These are phyloP conservation scores for Labroides dimidiatus DNA, from an alignment of 2,797 vertebrate species.

Conservation along the genomic window DNA sequence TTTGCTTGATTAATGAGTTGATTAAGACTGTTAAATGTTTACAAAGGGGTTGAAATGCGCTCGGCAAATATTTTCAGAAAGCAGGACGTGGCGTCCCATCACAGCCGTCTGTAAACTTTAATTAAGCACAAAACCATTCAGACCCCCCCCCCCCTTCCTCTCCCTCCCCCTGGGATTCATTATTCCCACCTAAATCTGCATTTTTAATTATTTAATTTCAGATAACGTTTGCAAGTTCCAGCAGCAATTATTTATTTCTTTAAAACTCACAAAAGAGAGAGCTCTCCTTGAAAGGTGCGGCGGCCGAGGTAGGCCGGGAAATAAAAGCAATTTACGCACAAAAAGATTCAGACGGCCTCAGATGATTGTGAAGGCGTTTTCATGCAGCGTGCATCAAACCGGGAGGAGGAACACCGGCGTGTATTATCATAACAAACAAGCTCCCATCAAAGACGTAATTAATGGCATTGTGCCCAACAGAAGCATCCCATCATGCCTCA, in stretches of 20 bases:
- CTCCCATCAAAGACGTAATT: conserved; percentile 93
- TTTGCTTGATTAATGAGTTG: conserved; percentile 86
- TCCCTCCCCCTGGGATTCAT: conserved; percentile 79
- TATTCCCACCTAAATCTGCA: conserved; percentile 85
- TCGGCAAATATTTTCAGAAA: conserved; percentile 82
- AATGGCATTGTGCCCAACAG: conserved; percentile 93
- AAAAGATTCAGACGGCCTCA: conserved; percentile 32
- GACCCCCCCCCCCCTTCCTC: conserved; percentile 43
- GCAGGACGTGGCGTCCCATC: conserved; percentile 77
- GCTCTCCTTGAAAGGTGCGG: conserved; percentile 56
- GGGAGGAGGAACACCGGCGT: conserved; percentile 63
- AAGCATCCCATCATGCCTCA: conserved; percentile 91
- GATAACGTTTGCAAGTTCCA: conserved; percentile 77
- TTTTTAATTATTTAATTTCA: conserved; percentile 86
- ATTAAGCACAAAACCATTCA: conserved; percentile 81
- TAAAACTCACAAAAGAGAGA: conserved; percentile 59
- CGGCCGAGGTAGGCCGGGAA: conserved; percentile 31
- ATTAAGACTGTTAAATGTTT: conserved; percentile 84
- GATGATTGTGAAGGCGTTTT: conserved; percentile 65
- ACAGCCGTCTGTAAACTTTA: conserved; percentile 83
- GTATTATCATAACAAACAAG: conserved; percentile 92
- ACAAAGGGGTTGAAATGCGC: conserved; percentile 77
- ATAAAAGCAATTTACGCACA: conserved; percentile 66
- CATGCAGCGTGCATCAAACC: conserved; percentile 60
- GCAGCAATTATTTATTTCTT: conserved; percentile 75